Evolutionary conservation across 2,797 vertebrate species (phyloP).

Genomic region (Novumbra hubbsi): DNA sequence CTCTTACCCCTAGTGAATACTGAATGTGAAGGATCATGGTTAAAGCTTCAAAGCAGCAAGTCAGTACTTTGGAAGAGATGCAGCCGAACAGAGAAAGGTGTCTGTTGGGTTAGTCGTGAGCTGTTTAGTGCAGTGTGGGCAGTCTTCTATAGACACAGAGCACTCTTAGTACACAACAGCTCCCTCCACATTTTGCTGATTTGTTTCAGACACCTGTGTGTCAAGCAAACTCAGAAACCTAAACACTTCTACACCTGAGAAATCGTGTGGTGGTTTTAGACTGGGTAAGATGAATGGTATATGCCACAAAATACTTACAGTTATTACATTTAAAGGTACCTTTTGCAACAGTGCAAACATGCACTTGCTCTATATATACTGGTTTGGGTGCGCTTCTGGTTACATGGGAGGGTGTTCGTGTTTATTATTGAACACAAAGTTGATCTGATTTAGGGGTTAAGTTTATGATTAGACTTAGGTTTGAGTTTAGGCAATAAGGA

Average conservation of each 20-base stretch:
- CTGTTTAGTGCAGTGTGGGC: background rate
- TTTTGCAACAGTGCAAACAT: too few relatives aligned
- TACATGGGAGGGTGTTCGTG: too few relatives aligned
- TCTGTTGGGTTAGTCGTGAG: background rate
- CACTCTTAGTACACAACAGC: background rate
- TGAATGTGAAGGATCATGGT: constrained; percentile 10
- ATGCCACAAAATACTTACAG: too few relatives aligned
- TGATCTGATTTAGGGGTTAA: too few relatives aligned
- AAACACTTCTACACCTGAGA: background rate
- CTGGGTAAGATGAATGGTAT: background rate
- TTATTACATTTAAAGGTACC: too few relatives aligned
- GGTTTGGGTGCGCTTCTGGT: too few relatives aligned
- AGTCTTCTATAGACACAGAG: background rate
- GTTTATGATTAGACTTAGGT: too few relatives aligned
- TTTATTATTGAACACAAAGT: too few relatives aligned
- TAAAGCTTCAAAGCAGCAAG: constrained; percentile 9
- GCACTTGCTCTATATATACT: too few relatives aligned
- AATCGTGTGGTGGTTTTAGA: background rate
- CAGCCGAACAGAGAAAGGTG: background rate
- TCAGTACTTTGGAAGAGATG: constrained; percentile 1
- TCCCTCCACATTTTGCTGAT: background rate
- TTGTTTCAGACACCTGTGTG: background rate
- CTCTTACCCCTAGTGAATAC: constrained; percentile 4
- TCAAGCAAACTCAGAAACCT: background rate
- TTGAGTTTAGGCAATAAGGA: too few relatives aligned